Percentiles rank a stretch among this genome's conserved stretches.
These are phyloP conservation scores for Bombus haemorrhoidalis DNA, from an alignment of 1,140 invertebrate species.

Conservation along the genomic window DNA sequence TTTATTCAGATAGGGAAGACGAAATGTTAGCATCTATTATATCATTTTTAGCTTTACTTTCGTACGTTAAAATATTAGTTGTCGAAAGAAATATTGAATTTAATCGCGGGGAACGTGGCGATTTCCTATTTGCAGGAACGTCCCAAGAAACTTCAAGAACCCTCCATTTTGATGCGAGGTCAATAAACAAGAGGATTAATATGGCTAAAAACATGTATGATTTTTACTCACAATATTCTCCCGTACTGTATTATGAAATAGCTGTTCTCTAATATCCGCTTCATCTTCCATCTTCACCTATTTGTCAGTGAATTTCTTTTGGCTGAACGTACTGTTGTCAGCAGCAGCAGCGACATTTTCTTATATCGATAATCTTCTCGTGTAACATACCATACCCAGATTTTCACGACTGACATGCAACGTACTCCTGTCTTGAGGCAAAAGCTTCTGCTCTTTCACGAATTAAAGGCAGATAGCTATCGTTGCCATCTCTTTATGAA, in stretches of 20 bases:
- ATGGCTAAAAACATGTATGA: not conserved
- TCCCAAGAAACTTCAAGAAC: not conserved
- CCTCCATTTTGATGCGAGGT: not conserved
- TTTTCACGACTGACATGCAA: not conserved
- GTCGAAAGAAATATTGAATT: not conserved
- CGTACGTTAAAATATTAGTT: not conserved
- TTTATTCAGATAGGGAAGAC: not conserved
- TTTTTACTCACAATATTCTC: constrained; percentile 93
- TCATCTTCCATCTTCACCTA: constrained; percentile 85
- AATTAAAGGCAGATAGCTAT: not conserved
- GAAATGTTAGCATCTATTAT: not conserved
- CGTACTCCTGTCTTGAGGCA: not conserved
- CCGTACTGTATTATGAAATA: constrained; percentile 96
- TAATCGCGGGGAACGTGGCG: constrained; percentile 9
- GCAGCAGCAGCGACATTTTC: constrained; percentile 68
- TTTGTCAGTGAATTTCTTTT: constrained; percentile 74
- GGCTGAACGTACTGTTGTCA: constrained; percentile 58
- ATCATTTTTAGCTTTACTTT: not conserved
- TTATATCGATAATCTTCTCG: constrained; percentile 46
- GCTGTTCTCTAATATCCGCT: constrained; percentile 90
- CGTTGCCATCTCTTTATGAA: not conserved
- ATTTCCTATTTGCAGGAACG: constrained; percentile 11
- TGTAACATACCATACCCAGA: constrained; percentile 33
- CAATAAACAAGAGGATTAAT: not conserved
- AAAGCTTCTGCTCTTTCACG: not conserved